Base-by-base conservation (phyloP, 2,113 vertebrate genomes). In the Solea senegalensis region DNA sequence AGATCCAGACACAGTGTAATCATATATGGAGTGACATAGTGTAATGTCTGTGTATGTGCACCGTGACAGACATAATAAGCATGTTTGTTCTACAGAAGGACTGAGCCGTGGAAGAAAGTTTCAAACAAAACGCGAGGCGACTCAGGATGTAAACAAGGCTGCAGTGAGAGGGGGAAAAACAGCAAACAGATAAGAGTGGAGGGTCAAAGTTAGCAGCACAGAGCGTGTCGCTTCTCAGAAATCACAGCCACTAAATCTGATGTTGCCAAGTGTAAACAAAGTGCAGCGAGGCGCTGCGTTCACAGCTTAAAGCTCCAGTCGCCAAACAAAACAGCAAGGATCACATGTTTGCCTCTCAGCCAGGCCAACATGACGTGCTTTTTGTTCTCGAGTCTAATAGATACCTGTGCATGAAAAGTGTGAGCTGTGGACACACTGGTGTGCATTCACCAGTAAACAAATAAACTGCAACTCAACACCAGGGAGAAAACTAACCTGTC, bases 251-350 rank as follows among this genome's bases (percentile, higher is more conserved):
- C 28, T 64, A 54, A 72, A 55, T 8, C 50, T 43, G 34, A 74
- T 66, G 68, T 13, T 15, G 52, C 70, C 40, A n/a, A 75, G 65
- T 65, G 74, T 82, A 79, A 81, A 86, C 80, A 72, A 54, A 76
- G 80, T 51, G 68, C 70, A 74, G 65, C n/a, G 16, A 68, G 62
- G 60, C 69, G 34, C 62, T 9, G 12, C 26, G 41, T 34, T 59
- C 41, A 0, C 53, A 51, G 61, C 61, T 81, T 21, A 39, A 63
- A 46, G 62, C 8, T 71, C 40, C 67, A 68, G 80, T 70, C 78
- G 60, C 1, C 0, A 51, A 80, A 83, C 85, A 82, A 69, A 80
- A 43, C 52, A 16, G 44, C 12, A 16, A 21, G 71, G 78, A 84
- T 87, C 75, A 21, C 50, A 69, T 86, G 82, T 80, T 72, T 0